Base-by-base conservation (phyloP, 2,888 invertebrate species). In the Ischnus inquisitorius region DNA sequence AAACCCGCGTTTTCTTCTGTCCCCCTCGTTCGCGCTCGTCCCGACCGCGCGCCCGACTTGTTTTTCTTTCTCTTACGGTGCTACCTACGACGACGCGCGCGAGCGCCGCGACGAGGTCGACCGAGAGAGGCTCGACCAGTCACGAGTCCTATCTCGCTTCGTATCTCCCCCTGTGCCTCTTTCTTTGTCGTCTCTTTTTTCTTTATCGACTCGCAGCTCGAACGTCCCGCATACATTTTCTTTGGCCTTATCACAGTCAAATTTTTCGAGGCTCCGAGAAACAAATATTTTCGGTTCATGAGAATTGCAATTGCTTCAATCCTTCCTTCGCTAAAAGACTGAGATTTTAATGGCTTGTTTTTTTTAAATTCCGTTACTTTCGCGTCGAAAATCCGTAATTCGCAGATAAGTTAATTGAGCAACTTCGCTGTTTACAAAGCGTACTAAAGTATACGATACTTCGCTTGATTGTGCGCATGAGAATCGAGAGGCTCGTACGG, bases 41-140 rank as follows among this genome's bases (percentile, higher is more conserved):
- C 22, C 0, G 19, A 25, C 67, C 22, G 14, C 25, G 14, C 19
- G 46, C 46, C 19, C 22, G 12, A 46, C 57, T 67, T 14, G 67
- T 43, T 43, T 67, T 46, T 43, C 22, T 67, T 46, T 46, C 67
- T 67, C 39, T 64, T 34, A 46, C 67, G 67, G 46, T 22, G 25
- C 46, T 43, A 46, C 22, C 67, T 14, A 25, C 25, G 46, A 67
- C 6, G 57, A 14, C n/a, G 10, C 12, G 46, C 46, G 57, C 41
- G 60, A 0, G 19, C 22, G 3, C 19, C 16, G 51, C 54, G 22
- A 6, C 22, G 54, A 34, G 28, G 60, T 28, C 60, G 57, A 48
- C 34, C 25, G 60, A 62, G 12, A 78, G 54, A 78, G 46, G 25
- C 57, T 57, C 57, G 57, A 57, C 57, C 57, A 57, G 25, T 25